phyloP scores from a whole-genome alignment of 2,888 invertebrate genomes.

The Dendrolimus pini region DNA sequence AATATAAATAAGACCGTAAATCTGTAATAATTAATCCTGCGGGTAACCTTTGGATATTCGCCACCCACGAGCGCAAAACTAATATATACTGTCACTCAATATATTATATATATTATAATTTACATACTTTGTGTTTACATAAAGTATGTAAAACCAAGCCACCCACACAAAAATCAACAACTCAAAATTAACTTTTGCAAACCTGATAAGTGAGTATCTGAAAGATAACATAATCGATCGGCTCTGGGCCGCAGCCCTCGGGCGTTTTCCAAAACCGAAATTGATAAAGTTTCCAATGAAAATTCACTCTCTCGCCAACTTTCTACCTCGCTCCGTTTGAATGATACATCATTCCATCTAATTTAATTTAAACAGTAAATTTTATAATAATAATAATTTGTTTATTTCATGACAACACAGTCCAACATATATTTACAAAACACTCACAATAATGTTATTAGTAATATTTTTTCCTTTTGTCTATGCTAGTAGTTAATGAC shows the following conservation, averaged over 20 bases:
- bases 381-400: neutral
- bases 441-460: too few relatives aligned
- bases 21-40: too few relatives aligned
- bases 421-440: neutral
- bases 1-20: too few relatives aligned
- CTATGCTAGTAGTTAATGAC: too few relatives aligned
- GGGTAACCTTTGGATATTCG: too few relatives aligned
- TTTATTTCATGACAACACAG: neutral
- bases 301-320: constrained; percentile 21
- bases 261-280: constrained; percentile 13
- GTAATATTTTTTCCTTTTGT: too few relatives aligned
- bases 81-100: too few relatives aligned
- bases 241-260: neutral
- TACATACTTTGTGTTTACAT: too few relatives aligned
- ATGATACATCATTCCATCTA: constrained; percentile 20
- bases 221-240: neutral
- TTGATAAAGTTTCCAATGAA: constrained; percentile 41
- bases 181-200: neutral
- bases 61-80: too few relatives aligned
- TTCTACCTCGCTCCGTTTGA: constrained; percentile 7
- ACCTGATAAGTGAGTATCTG: neutral
- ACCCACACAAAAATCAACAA: neutral
- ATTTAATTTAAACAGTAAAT: constrained; percentile 18
- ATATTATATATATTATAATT: too few relatives aligned
- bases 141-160: neutral